Evolutionary conservation across 2,113 vertebrate species (phyloP), one percentile per base, ranked within the genome.

Genomic region (Oenanthe melanoleuca): DNA sequence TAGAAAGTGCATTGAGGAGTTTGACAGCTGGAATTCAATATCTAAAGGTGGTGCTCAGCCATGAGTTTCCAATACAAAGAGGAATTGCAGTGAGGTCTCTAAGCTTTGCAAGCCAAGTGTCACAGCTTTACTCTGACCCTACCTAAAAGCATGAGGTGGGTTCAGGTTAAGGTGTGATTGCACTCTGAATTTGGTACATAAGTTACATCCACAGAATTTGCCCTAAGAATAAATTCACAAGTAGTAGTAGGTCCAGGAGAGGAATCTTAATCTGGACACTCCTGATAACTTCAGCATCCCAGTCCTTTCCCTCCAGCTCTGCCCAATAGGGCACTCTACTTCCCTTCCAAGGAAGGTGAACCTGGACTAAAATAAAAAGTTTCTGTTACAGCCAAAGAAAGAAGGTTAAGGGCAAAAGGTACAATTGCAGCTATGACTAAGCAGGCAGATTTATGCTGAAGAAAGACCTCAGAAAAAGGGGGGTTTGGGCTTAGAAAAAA

Each of bases 371-470:
- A 97, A 95, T 18, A 80, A 94, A 94, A 26, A 78, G 40, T 96
- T 95, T n/a, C 47, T 55, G 14, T 53, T 81, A 28, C 38, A 82
- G 66, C 28, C 60, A 92, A 91, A 37, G 53, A 52, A 78, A 74
- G 31, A 85, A 78, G 28, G 28, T 83, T 93, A 57, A 72, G 34
- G 92, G 80, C 40, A 83, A 94, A 96, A 93, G 64, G 50, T 95
- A 8, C 61, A 93, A 79, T 95, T 96, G 77, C 73, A 95, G 95
- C 61, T 92, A 86, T 93, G 92, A 97, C 95, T 97, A 97, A 96
- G 92, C 86, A 93, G 73, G 34, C 17, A 92, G 40, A 88, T 84
- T 96, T 89, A 89, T 60, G 69, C 18, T 72, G 45, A 96, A 95
- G 63, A 96, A 79, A 91, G 19, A 80, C 73, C 56, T 90, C 6